Conservation (phyloP, 2,797 vertebrate species). For the Chaunax sp. region DNA sequence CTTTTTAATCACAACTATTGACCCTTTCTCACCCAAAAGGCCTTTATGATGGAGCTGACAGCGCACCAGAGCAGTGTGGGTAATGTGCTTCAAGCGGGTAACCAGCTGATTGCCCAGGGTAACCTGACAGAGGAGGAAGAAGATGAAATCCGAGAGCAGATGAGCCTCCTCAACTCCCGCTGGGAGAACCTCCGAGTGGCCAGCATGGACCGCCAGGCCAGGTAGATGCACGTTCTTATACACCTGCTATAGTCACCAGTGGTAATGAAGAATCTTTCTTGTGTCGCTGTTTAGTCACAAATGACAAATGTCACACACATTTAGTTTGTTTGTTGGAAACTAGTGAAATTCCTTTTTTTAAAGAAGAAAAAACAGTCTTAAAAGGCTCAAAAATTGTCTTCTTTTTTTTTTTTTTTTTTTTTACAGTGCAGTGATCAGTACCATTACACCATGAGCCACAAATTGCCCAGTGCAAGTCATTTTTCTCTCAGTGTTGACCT, state of each 20-base stretch:
- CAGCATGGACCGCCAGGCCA: constrained; percentile 97
- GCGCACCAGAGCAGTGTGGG: constrained; percentile 98
- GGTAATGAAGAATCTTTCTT: background rate
- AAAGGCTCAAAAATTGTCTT: background rate
- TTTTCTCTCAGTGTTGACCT: constrained; percentile 16
- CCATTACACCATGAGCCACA: constrained; percentile 4
- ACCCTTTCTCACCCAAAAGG: constrained; percentile 66
- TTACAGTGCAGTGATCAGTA: background rate
- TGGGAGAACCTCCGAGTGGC: constrained; percentile 95
- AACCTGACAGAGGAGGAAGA: constrained; percentile 94
- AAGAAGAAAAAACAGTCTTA: background rate
- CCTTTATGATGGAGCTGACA: constrained; percentile 98
- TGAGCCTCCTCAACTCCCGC: constrained; percentile 94
- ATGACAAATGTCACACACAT: background rate
- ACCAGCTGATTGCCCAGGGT: constrained; percentile 94
- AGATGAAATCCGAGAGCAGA: constrained; percentile 96
- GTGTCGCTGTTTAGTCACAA: constrained; percentile 1
- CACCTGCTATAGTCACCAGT: background rate
- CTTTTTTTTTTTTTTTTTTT: no score
- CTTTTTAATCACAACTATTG: background rate
- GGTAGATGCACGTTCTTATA: constrained; percentile 71
- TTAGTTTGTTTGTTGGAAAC: background rate
- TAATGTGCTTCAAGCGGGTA: constrained; percentile 94
- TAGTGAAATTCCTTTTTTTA: background rate
- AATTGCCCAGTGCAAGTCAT: background rate